Conservation (phyloP, 2,797 vertebrate genomes). For the Tachyglossus aculeatus region DNA sequence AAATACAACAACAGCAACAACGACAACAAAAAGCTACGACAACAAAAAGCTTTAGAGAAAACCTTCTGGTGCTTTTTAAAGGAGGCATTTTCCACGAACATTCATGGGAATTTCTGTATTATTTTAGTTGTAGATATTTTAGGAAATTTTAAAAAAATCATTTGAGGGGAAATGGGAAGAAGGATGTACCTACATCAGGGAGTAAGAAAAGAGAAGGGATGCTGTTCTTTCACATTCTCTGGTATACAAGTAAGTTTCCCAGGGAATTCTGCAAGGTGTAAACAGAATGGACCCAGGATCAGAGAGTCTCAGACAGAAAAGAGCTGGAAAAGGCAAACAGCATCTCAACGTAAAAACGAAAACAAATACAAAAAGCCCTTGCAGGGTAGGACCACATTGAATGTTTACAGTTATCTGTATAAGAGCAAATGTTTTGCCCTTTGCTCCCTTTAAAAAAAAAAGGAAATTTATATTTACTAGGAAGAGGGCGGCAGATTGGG, state of each 20-base stretch:
- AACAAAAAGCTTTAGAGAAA: background rate
- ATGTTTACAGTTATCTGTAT: background rate
- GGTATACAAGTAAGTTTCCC: background rate
- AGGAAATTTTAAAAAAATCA: no score
- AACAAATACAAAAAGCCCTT: background rate
- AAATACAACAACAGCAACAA: no score
- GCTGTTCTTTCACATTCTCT: background rate
- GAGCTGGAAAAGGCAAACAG: background rate
- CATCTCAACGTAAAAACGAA: no score
- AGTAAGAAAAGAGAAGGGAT: background rate
- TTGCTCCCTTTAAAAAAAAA: background rate
- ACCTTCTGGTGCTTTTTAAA: background rate
- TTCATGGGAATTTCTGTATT: no score
- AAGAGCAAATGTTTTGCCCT: background rate
- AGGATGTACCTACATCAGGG: background rate
- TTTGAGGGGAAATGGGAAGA: background rate
- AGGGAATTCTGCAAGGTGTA: background rate
- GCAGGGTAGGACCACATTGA: background rate
- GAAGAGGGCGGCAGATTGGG: background rate
- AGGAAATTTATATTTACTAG: background rate
- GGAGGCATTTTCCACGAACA: no score
- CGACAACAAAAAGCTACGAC: background rate
- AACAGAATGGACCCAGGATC: background rate
- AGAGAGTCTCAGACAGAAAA: background rate
- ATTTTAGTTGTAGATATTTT: no score